Conservation (phyloP, 2,113 vertebrate species). For the Puntigrus tetrazona region DNA sequence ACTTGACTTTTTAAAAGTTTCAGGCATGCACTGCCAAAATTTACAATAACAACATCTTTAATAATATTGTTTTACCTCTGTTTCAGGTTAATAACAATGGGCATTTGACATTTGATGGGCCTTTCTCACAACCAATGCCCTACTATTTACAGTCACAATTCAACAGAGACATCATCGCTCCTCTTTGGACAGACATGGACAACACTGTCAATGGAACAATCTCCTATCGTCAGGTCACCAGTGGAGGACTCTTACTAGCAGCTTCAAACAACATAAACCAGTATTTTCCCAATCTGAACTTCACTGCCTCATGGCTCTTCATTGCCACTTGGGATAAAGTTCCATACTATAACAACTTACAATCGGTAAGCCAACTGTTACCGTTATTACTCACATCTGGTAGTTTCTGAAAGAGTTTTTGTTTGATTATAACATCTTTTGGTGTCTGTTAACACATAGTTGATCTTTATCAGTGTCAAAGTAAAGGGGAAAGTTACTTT, state of each 20-base stretch:
- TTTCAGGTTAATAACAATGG: conserved; percentile 6
- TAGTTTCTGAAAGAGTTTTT: no score
- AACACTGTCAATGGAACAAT: not conserved
- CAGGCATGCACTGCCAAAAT: no score
- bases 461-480: no score
- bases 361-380: no score
- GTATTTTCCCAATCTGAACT: not conserved
- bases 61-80: not conserved
- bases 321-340: not conserved
- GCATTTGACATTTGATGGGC: not conserved
- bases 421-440: no score
- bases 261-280: not conserved
- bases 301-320: not conserved
- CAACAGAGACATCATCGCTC: conserved; percentile 4
- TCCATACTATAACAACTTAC: not conserved
- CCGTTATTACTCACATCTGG: no score
- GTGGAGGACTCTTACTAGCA: not conserved
- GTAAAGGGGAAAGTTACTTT: no score
- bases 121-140: not conserved
- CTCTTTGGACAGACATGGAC: conserved; percentile 35
- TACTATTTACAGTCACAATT: not conserved
- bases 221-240: conserved; percentile 30
- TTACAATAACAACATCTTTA: no score
- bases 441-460: no score
- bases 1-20: no score